Evolutionary conservation across 1,140 invertebrate species (phyloP), one percentile per base, ranked within the genome.

Genomic region (Goniozus legneri): DNA sequence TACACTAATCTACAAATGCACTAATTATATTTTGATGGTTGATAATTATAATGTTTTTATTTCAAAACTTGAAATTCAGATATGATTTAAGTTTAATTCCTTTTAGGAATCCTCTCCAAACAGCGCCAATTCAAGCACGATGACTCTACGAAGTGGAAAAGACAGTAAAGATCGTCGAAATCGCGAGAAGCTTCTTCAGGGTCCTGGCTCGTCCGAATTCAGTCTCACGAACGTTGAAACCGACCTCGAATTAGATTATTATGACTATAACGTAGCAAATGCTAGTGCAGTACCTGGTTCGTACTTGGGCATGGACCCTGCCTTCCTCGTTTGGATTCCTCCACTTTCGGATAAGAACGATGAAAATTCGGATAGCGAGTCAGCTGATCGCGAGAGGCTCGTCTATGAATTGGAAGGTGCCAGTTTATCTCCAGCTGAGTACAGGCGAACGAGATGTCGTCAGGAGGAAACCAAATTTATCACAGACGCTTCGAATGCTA

Each of bases 221-320:
- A 91, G 88, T 34, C 69, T 89, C n/a, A 80, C 80, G 0, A 85
- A 80, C 16, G 81, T 80, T 32, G 86, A 87, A 31, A 78, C 78
- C 3, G 90, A 92, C 59, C 76, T 91, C 43, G 89, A 92, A 68
- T 75, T 92, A 30, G 90, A 92, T 63, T 92, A 92, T 61, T 92
- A 92, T 59, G 90, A 92, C 67, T 92, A 92, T 57, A 88, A 92
- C 69, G 88, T 92, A 1, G 83, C 86, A 35, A 86, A 84, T 48
- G 81, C 87, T 42, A 85, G 85, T 35, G 85, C 87, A 3, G 87
- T 84, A n/a, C 89, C 89, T 2, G 90, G 89, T 14, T 87, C 84
- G 0, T 88, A 88, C 58, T 71, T 90, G 42, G 88, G 88, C 3
- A 91, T 92, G 87, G 90, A 92, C 71, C 89, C 90, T 1, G 87